A percentile compares a stretch with the other conserved stretches of the same genome.
These are phyloP conservation scores for Cylindroiulus punctatus DNA, from an alignment of 2,888 invertebrate species.

Conservation along the genomic window DNA sequence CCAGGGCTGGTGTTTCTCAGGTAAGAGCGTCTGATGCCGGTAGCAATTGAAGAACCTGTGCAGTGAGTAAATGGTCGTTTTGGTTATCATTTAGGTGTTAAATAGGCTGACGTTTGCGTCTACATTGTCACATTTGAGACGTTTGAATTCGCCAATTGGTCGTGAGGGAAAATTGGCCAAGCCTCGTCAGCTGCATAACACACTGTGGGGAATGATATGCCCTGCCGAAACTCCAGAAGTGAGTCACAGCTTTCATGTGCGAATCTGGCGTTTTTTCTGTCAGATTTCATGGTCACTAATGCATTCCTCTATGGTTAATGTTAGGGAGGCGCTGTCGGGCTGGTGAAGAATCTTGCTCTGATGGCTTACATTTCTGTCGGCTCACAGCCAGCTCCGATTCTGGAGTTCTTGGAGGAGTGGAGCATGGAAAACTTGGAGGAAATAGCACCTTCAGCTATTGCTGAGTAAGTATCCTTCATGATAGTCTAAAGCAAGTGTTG, in stretches of 20 bases:
- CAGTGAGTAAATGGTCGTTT: neutral
- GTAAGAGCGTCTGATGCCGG: constrained; percentile 62
- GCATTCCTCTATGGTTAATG: neutral
- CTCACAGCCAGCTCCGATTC: constrained; percentile 97
- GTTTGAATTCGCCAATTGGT: constrained; percentile 99
- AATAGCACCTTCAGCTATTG: constrained; percentile 98
- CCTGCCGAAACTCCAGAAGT: constrained; percentile 99
- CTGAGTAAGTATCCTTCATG: constrained; percentile 72
- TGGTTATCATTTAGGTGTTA: constrained; percentile 74
- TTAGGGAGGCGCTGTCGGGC: constrained; percentile 73
- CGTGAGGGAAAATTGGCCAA: constrained; percentile 98
- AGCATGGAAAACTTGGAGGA: constrained; percentile 99
- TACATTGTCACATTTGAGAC: constrained; percentile 95
- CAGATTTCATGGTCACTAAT: neutral
- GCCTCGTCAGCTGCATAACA: constrained; percentile 98
- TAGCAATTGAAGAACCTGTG: neutral
- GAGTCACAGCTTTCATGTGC: constrained; percentile 72
- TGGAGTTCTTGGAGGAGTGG: constrained; percentile 99
- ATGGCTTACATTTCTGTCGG: constrained; percentile 99
- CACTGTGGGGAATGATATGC: constrained; percentile 99
- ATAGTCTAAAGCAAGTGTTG: too few species aligned
- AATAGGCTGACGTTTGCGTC: constrained; percentile 98
- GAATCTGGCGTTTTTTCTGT: neutral
- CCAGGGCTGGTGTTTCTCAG: constrained; percentile 94
- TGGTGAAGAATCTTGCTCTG: constrained; percentile 97